A percentile compares a stretch with the other conserved stretches of the same genome.
phyloP scores from a whole-genome alignment of 2,113 vertebrate species.

The Smithornis capensis region DNA sequence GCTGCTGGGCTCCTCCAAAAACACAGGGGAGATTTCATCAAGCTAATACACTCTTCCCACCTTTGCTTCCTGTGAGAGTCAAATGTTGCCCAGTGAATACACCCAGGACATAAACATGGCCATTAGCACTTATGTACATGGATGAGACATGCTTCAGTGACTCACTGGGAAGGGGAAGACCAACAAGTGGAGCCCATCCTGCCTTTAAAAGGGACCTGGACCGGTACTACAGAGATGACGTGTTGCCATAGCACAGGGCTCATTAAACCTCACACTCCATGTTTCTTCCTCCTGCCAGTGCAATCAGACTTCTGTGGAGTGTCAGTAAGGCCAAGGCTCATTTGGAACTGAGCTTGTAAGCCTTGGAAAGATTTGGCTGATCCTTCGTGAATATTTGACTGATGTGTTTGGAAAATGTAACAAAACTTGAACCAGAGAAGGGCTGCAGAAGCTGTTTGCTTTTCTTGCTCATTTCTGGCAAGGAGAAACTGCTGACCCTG shows the following conservation, averaged over 20 bases:
- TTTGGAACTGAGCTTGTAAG: background rate
- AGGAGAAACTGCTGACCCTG: background rate
- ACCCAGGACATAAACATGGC: fast-evolving
- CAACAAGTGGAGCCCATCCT: background rate
- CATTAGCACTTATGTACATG: background rate
- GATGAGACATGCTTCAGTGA: background rate
- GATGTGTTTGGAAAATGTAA: background rate
- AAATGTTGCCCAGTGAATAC: background rate
- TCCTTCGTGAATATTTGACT: slow-evolving; percentile 1
- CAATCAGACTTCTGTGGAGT: background rate
- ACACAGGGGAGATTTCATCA: background rate
- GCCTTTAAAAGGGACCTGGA: background rate
- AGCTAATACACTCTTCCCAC: background rate
- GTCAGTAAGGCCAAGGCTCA: background rate
- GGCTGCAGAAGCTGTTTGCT: slow-evolving; percentile 11
- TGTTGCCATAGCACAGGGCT: background rate
- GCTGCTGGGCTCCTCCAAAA: background rate
- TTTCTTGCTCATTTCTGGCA: slow-evolving; percentile 14
- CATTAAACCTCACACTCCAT: background rate
- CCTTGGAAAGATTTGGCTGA: background rate
- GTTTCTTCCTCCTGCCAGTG: background rate
- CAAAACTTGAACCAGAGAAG: background rate
- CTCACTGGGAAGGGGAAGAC: background rate
- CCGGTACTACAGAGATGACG: background rate
- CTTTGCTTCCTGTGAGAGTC: background rate